phyloP scores from a whole-genome alignment of 2,113 vertebrate species.

The Illadopsis cleaveri region DNA sequence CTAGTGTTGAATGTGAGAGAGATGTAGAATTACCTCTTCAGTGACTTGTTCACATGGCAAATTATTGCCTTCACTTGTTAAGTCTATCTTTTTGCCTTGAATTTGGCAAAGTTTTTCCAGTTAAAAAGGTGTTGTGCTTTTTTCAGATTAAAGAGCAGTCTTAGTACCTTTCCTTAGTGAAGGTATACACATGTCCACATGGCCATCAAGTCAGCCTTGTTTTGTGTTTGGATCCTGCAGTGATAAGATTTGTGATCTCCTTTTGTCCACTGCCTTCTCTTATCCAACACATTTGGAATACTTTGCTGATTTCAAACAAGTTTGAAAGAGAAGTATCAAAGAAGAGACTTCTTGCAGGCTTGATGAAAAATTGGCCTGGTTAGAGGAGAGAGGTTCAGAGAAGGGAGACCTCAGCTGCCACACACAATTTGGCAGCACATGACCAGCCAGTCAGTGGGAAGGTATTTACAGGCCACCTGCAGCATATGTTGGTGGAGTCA shows the following conservation, averaged over 20 bases:
- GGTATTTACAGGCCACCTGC: background rate
- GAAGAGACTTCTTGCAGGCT: background rate
- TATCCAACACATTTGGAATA: background rate
- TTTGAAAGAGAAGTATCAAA: background rate
- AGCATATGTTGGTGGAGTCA: rapidly evolving
- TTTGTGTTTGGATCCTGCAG: background rate
- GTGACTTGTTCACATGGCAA: background rate
- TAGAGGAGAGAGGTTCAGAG: background rate
- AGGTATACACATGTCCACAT: too few relatives aligned
- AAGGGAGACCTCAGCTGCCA: background rate
- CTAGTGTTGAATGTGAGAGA: background rate
- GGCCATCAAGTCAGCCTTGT: background rate
- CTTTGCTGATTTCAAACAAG: background rate
- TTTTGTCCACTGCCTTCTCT: background rate
- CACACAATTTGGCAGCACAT: background rate
- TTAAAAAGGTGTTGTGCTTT: background rate
- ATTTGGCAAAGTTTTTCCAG: background rate
- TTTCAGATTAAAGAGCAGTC: background rate
- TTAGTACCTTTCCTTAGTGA: background rate
- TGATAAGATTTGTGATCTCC: background rate
- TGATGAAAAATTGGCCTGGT: background rate
- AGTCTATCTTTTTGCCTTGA: background rate
- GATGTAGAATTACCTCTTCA: background rate
- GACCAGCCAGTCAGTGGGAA: background rate
- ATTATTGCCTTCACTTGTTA: background rate